These are phyloP conservation scores for Drosophila arizonae DNA, from an alignment of 1,140 invertebrate genomes.

Conservation along the genomic window DNA sequence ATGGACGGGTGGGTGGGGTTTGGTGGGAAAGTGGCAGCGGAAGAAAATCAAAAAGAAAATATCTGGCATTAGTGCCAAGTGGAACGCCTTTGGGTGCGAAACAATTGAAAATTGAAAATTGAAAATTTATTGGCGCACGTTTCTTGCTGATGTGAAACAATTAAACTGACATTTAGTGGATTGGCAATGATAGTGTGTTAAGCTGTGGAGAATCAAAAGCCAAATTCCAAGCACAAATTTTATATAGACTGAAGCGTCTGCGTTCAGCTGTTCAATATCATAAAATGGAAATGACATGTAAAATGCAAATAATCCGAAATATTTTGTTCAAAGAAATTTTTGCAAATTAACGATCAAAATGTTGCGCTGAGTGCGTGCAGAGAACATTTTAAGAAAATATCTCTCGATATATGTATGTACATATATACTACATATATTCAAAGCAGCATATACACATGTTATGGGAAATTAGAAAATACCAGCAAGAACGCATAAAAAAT, in stretches of 20 bases:
- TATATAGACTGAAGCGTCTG: slow-evolving; percentile 3
- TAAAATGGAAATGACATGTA: slow-evolving; percentile 56
- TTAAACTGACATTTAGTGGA: slow-evolving; percentile 41
- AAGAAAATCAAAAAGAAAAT: slow-evolving; percentile 6
- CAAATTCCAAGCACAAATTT: slow-evolving; percentile 2
- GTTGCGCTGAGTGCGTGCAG: slow-evolving; percentile 57
- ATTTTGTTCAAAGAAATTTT: slow-evolving; percentile 52
- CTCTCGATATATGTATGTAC: background rate
- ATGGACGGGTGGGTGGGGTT: background rate
- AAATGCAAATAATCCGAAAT: slow-evolving; percentile 55
- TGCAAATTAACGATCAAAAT: slow-evolving; percentile 69
- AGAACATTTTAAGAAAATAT: slow-evolving; percentile 34
- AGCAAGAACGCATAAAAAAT: slow-evolving; percentile 46
- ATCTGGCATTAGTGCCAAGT: slow-evolving; percentile 39
- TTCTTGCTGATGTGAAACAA: slow-evolving; percentile 40
- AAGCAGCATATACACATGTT: background rate
- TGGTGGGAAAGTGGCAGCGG: background rate
- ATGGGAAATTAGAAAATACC: slow-evolving; percentile 35
- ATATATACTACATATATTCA: background rate
- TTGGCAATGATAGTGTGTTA: slow-evolving; percentile 5
- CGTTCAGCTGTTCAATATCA: slow-evolving; percentile 60
- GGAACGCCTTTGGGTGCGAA: slow-evolving; percentile 24
- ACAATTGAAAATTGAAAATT: slow-evolving; percentile 42
- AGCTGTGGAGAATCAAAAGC: background rate
- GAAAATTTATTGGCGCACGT: slow-evolving; percentile 56